A percentile compares a stretch with the other conserved stretches of the same genome.
phyloP scores from a whole-genome alignment of 2,797 vertebrate species.

The Chiloscyllium punctatum region DNA sequence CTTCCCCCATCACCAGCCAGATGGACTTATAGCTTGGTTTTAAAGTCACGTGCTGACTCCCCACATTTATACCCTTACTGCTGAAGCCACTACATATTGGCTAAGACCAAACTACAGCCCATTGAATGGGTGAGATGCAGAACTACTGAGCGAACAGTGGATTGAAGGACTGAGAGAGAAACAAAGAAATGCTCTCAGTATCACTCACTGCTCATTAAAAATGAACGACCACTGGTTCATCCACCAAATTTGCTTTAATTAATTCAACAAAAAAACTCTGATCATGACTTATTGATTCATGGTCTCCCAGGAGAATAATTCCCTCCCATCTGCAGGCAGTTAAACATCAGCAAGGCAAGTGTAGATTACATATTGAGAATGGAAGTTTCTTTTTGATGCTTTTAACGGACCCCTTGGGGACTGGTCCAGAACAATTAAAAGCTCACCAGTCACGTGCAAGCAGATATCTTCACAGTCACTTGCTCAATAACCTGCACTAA shows the following conservation, averaged over 20 bases:
- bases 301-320: not conserved
- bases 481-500: not conserved
- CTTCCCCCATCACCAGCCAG: not conserved
- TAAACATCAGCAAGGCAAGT: not conserved
- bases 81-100: not conserved
- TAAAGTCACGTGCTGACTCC: not conserved
- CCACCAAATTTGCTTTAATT: not conserved
- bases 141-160: not conserved
- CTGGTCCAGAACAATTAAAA: not conserved
- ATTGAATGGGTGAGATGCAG: not conserved
- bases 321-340: not conserved
- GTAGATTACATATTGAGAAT: not conserved
- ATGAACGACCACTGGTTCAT: not conserved
- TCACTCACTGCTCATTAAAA: not conserved
- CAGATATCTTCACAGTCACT: not conserved
- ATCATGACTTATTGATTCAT: not conserved
- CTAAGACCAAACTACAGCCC: not conserved
- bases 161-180: not conserved
- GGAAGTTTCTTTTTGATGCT: not conserved
- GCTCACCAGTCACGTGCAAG: not conserved
- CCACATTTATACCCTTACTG: not conserved
- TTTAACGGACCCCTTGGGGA: not conserved
- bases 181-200: too few relatives aligned
- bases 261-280: not conserved
- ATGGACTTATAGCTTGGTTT: not conserved